phyloP scores from a whole-genome alignment of 1,140 invertebrate species.

The Hypsibius dujardini region DNA sequence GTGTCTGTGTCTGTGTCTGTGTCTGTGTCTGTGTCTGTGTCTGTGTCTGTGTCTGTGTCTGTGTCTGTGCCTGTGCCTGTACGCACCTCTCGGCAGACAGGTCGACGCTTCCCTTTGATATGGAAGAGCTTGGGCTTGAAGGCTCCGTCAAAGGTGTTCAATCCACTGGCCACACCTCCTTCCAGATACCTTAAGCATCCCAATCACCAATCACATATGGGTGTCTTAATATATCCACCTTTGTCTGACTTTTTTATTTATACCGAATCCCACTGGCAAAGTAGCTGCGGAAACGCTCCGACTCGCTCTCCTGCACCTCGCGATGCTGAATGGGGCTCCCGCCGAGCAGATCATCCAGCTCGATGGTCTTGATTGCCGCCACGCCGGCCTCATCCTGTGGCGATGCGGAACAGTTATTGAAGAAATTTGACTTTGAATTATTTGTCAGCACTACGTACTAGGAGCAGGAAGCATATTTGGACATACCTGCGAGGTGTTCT shows the following conservation, averaged over 20 bases:
- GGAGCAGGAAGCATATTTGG: neutral
- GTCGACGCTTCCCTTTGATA: conserved; percentile 48
- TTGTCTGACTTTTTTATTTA: too few species aligned
- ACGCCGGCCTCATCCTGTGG: conserved; percentile 53
- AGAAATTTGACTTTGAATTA: too few species aligned
- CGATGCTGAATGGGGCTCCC: conserved; percentile 55
- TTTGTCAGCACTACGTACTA: too few species aligned
- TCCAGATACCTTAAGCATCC: conserved; percentile 35
- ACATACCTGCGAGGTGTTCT: conserved; percentile 47
- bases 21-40: too few species aligned
- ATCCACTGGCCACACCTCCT: conserved; percentile 42
- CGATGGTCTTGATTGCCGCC: conserved; percentile 61
- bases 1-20: too few species aligned
- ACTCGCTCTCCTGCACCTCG: conserved; percentile 64
- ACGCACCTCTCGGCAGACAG: conserved; percentile 46
- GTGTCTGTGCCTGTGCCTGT: too few species aligned
- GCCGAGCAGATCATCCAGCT: conserved; percentile 59
- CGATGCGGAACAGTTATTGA: too few species aligned
- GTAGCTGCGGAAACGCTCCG: conserved; percentile 58
- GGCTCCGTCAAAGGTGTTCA: conserved; percentile 37
- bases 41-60: too few species aligned
- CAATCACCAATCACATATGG: conserved; percentile 20
- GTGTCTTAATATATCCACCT: too few species aligned
- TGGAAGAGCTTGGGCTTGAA: conserved; percentile 45
- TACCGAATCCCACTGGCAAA: conserved; percentile 52